Conservation (phyloP, 1,140 invertebrate genomes). For the Triops longicaudatus region DNA sequence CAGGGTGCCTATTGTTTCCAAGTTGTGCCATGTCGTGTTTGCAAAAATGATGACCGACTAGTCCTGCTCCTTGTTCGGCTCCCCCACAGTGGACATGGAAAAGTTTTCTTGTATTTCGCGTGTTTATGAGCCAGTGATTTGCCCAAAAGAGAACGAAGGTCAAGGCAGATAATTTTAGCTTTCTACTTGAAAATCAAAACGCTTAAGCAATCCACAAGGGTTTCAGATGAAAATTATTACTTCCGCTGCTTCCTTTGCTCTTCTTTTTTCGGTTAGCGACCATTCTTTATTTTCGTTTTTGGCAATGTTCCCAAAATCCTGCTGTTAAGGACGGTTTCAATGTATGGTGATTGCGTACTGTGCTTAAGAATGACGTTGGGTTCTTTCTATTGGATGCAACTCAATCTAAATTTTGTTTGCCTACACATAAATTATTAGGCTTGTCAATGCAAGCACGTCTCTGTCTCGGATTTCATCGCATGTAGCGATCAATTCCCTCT, state of each 20-base stretch:
- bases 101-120: conserved; percentile 8
- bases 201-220: background rate
- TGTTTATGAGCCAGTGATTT: background rate
- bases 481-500: background rate
- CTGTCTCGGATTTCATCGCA: background rate
- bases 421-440: background rate
- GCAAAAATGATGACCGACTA: background rate
- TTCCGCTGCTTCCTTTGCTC: background rate
- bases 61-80: too few relatives aligned
- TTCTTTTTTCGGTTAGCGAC: background rate
- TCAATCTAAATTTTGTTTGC: background rate
- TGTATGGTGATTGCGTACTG: background rate
- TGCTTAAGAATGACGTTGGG: background rate
- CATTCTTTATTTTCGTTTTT: background rate
- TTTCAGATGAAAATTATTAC: conserved; percentile 1
- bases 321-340: background rate
- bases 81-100: background rate
- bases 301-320: background rate
- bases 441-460: background rate
- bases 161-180: background rate
- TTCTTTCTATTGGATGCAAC: background rate
- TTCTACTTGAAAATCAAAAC: background rate
- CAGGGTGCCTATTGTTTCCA: background rate
- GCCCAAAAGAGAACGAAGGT: background rate
- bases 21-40: background rate